Conservation (phyloP, 2,113 vertebrate genomes). For the Syngnathoides biaculeatus region DNA sequence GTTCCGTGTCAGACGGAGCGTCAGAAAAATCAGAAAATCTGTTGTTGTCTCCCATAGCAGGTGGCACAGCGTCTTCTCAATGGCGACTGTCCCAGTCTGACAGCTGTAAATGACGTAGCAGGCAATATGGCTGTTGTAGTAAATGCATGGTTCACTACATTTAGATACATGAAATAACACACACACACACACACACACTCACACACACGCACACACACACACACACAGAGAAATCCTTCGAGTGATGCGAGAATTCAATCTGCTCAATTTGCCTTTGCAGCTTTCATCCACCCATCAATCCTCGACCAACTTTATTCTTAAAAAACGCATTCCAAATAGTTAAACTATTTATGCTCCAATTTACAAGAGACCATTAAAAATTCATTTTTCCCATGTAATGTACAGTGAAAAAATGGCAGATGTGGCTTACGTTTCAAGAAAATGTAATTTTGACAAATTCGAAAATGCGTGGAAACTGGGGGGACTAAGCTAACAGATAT, state of each 20-base stretch:
- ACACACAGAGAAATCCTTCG: constrained; percentile 36
- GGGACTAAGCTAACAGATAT: neutral
- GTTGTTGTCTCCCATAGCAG: too few relatives aligned
- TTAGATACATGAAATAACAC: constrained; percentile 35
- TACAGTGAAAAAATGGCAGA: neutral
- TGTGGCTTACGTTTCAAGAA: neutral
- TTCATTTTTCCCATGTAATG: neutral
- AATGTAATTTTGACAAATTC: neutral
- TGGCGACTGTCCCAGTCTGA: too few relatives aligned
- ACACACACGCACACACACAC: neutral
- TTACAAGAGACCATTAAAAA: neutral
- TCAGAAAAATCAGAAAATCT: too few relatives aligned
- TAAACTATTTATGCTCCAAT: neutral
- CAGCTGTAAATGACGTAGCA: too few relatives aligned
- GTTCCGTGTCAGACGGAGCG: too few relatives aligned
- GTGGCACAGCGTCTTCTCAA: too few relatives aligned
- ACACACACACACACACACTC: too few relatives aligned
- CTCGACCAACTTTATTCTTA: neutral
- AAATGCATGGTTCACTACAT: constrained; percentile 44
- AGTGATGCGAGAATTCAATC: constrained; percentile 21
- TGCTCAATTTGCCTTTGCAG: neutral
- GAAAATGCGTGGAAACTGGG: neutral
- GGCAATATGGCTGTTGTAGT: too few relatives aligned
- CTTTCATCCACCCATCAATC: neutral
- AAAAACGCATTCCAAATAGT: neutral